Percentiles rank a stretch among this genome's conserved stretches.
Evolutionary conservation across 2,888 invertebrate species (phyloP).

Genomic region (Caenorhabditis panamensis): DNA sequence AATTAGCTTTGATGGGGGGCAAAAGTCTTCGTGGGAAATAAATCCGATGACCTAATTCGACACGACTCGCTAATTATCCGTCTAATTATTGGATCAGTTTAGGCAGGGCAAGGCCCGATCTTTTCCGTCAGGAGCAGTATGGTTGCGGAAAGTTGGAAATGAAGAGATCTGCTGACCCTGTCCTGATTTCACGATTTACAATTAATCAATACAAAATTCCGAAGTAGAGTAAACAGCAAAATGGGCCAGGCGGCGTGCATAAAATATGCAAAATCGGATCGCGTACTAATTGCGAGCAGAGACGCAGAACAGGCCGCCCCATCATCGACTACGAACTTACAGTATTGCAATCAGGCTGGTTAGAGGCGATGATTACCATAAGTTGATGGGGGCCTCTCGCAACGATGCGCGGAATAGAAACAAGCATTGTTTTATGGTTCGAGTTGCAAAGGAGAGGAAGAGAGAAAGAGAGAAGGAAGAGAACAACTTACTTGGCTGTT

Average conservation of each 20-base stretch:
- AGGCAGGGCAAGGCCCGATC: neutral
- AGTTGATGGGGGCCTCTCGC: slow-evolving; percentile 8
- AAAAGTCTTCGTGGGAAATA: slow-evolving; percentile 38
- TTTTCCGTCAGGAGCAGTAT: neutral
- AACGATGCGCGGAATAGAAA: neutral
- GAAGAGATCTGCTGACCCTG: slow-evolving; percentile 4
- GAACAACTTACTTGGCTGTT: slow-evolving; percentile 31
- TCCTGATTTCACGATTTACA: slow-evolving; percentile 15
- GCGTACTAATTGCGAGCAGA: slow-evolving; percentile 52
- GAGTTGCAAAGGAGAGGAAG: neutral
- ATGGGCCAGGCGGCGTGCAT: slow-evolving; percentile 44
- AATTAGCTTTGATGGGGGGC: slow-evolving; percentile 13
- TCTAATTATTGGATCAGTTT: slow-evolving; percentile 51
- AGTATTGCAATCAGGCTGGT: slow-evolving; percentile 6
- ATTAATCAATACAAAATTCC: slow-evolving; percentile 15
- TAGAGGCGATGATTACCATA: slow-evolving; percentile 17
- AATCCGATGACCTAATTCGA: slow-evolving; percentile 46
- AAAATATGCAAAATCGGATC: slow-evolving; percentile 60
- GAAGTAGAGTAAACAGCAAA: slow-evolving; percentile 37
- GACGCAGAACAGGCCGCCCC: slow-evolving; percentile 8
- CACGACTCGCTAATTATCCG: slow-evolving; percentile 46
- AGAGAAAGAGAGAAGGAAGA: slow-evolving; percentile 8
- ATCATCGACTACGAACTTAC: slow-evolving; percentile 12
- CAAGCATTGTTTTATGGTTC: slow-evolving; percentile 35
- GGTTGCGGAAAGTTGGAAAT: neutral